A percentile compares a stretch with the other conserved stretches of the same genome.
Conservation (phyloP, 92 coral and sea anemone species). For the Epizoanthus illoricatus region DNA sequence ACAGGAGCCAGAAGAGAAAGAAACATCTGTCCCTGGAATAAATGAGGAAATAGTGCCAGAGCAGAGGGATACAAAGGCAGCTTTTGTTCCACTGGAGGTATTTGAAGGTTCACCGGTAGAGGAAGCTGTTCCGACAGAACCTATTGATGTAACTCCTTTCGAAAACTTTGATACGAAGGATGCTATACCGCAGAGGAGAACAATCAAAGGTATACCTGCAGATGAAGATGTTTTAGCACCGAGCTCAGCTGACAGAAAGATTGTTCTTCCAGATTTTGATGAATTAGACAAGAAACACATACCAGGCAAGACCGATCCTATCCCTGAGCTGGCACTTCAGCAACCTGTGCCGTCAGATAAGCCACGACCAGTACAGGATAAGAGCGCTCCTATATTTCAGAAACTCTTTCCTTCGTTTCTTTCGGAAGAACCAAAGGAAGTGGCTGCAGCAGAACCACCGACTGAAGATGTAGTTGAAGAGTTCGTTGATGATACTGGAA, state of each 20-base stretch:
- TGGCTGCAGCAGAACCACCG: slow-evolving; percentile 17
- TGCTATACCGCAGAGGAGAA: too few relatives aligned
- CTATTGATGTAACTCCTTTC: too few relatives aligned
- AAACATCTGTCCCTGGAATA: background rate
- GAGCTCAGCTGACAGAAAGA: background rate
- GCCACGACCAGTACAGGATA: slow-evolving; percentile 21
- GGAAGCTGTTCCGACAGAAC: slow-evolving; percentile 3
- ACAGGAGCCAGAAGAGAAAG: slow-evolving; percentile 10
- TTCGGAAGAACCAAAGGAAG: slow-evolving; percentile 38
- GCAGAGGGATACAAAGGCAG: slow-evolving; percentile 2
- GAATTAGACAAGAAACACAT: background rate
- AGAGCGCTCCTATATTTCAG: slow-evolving; percentile 34
- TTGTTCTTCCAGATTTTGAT: background rate
- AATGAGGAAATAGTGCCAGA: slow-evolving; percentile 29
- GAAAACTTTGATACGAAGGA: background rate
- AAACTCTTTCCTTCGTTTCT: slow-evolving; percentile 46
- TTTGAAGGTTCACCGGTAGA: slow-evolving; percentile 25
- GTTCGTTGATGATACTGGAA: slow-evolving; percentile 39
- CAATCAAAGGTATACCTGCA: background rate
- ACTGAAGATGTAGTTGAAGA: slow-evolving; percentile 47
- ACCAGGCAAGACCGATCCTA: background rate
- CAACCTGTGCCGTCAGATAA: slow-evolving; percentile 20
- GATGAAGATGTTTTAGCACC: background rate
- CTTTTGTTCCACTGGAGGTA: slow-evolving; percentile 29
- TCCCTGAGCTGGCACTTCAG: background rate